phyloP scores from a whole-genome alignment of 2,888 invertebrate genomes.

The Willowsia nigromaculata region DNA sequence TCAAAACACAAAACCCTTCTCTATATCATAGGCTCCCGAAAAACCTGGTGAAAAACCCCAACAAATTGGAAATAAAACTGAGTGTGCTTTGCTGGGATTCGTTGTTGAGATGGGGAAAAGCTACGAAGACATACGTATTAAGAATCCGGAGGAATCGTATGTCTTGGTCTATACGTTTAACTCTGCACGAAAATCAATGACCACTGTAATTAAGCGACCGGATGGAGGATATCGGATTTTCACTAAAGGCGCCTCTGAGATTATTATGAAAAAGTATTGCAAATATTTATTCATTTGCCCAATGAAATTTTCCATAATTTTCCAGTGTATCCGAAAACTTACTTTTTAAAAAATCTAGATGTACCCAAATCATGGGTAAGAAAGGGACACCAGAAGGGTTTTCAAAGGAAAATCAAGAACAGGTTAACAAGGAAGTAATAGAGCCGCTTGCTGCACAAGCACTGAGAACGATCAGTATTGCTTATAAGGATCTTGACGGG shows the following conservation, averaged over 20 bases:
- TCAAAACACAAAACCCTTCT: not conserved
- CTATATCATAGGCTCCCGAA: constrained; percentile 84
- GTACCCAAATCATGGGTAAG: constrained; percentile 88
- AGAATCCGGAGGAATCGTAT: constrained; percentile 94
- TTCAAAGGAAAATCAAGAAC: constrained; percentile 94
- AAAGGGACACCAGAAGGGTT: constrained; percentile 95
- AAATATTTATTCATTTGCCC: too few species aligned
- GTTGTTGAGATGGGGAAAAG: constrained; percentile 93
- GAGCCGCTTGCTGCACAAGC: constrained; percentile 99
- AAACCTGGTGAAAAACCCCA: constrained; percentile 91
- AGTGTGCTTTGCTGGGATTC: constrained; percentile 98
- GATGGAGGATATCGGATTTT: constrained; percentile 95
- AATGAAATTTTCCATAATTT: not conserved
- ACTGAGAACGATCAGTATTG: constrained; percentile 95
- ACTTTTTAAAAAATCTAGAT: too few species aligned
- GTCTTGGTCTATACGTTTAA: constrained; percentile 99
- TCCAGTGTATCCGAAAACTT: too few species aligned
- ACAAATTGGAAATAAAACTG: constrained; percentile 99
- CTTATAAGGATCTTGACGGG: constrained; percentile 95
- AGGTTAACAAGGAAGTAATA: constrained; percentile 94
- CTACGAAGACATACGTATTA: constrained; percentile 94
- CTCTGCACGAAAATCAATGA: constrained; percentile 99
- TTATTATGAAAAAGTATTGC: constrained; percentile 98
- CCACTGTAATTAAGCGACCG: constrained; percentile 93
- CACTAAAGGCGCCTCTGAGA: constrained; percentile 99